These are phyloP conservation scores for Erethizon dorsatum DNA, from an alignment of 2,797 vertebrate genomes.

Conservation along the genomic window DNA sequence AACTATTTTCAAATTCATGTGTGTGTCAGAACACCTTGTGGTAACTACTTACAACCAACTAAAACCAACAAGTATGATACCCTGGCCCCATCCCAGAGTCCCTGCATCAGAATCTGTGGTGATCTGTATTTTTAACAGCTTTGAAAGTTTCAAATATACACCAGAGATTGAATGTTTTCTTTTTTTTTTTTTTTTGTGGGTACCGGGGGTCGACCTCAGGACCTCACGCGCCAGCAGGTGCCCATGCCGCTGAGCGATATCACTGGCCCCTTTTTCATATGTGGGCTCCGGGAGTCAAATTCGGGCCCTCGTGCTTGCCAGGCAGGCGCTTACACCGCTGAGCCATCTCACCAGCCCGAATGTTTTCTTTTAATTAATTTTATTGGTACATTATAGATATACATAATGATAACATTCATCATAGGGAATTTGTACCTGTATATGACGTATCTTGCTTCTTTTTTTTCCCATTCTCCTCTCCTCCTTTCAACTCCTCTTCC, in stretches of 20 bases:
- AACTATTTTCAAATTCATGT: neutral
- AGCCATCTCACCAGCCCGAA: neutral
- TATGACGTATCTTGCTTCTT: neutral
- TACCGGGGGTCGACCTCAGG: too few relatives aligned
- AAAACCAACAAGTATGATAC: neutral
- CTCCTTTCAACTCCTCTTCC: neutral
- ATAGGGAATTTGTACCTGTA: neutral
- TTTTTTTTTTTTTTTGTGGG: too few relatives aligned
- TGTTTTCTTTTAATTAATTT: neutral
- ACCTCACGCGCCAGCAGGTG: too few relatives aligned
- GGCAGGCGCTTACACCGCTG: too few relatives aligned
- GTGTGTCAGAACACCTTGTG: neutral
- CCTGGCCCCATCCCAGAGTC: neutral
- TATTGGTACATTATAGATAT: too few relatives aligned
- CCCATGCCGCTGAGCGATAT: too few relatives aligned
- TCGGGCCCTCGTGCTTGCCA: too few relatives aligned
- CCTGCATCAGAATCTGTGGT: conserved; percentile 15
- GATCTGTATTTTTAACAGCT: conserved; percentile 31
- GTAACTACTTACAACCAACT: conserved; percentile 10
- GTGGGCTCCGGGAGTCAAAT: too few relatives aligned
- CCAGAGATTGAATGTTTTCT: neutral
- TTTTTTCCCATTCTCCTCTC: neutral
- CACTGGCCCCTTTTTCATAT: too few relatives aligned
- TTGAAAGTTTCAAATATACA: neutral
- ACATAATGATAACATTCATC: neutral